Evolutionary conservation across 2,888 invertebrate genomes (phyloP).

Genomic region (Meganola albula): DNA sequence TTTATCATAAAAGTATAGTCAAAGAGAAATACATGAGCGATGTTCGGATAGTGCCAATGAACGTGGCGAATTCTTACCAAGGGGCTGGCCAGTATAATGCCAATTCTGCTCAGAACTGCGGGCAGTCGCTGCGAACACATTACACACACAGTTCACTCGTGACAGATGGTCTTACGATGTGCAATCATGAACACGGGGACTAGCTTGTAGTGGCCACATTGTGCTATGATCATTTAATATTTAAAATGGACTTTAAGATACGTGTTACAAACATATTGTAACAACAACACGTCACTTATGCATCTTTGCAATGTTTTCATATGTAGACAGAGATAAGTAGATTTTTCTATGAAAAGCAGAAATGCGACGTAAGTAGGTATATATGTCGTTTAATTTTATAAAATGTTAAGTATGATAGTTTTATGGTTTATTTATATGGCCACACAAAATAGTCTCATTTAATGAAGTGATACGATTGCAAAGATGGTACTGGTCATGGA

Average conservation of each 20-base stretch:
- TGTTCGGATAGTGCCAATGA: conserved; percentile 68
- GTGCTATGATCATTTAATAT: background rate
- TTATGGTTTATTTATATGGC: conserved; percentile 38
- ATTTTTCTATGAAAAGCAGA: conserved; percentile 28
- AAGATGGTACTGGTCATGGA: conserved; percentile 42
- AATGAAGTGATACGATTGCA: conserved; percentile 39
- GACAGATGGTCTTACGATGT: conserved; percentile 67
- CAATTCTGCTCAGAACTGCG: conserved; percentile 97
- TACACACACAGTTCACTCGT: conserved; percentile 80
- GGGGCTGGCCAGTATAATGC: conserved; percentile 97
- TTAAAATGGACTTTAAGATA: background rate
- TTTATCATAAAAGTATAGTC: conserved; percentile 16
- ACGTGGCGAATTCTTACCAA: conserved; percentile 86
- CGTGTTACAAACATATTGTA: background rate
- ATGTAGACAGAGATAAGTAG: conserved; percentile 16
- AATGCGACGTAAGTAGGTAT: conserved; percentile 18
- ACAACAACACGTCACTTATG: conserved; percentile 10
- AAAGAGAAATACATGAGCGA: conserved; percentile 60
- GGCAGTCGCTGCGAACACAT: conserved; percentile 93
- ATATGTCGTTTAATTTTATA: conserved; percentile 28
- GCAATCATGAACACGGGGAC: conserved; percentile 68
- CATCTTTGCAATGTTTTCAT: conserved; percentile 74
- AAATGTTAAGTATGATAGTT: conserved; percentile 15
- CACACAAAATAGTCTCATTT: conserved; percentile 69
- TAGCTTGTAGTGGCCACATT: conserved; percentile 67